A percentile compares a stretch with the other conserved stretches of the same genome.
Evolutionary conservation across 2,888 invertebrate genomes (phyloP).

Genomic region (Dolichomitus sp.): DNA sequence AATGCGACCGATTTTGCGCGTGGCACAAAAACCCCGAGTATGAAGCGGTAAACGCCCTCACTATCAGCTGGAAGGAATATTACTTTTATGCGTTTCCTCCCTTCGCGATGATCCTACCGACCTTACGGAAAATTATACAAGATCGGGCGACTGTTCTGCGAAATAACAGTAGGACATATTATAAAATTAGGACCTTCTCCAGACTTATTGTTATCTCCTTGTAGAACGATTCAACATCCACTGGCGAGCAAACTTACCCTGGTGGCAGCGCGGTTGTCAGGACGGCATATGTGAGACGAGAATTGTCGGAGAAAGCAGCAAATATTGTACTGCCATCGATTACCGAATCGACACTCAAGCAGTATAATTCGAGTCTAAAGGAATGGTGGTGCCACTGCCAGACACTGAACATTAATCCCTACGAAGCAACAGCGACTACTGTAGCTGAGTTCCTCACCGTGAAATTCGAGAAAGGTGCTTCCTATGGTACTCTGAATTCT

Average conservation of each 20-base stretch:
- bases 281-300: constrained; percentile 33
- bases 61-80: constrained; percentile 51
- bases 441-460: constrained; percentile 59
- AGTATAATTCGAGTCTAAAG: constrained; percentile 67
- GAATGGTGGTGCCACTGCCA: constrained; percentile 68
- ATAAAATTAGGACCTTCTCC: constrained; percentile 1
- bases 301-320: constrained; percentile 37
- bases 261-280: constrained; percentile 51
- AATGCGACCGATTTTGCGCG: constrained; percentile 61
- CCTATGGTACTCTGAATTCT: constrained; percentile 63
- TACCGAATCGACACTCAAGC: constrained; percentile 63
- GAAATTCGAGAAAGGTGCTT: constrained; percentile 55
- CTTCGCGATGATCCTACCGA: constrained; percentile 63
- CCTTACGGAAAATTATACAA: constrained; percentile 61
- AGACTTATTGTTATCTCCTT: constrained; percentile 34
- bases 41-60: constrained; percentile 57
- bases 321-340: constrained; percentile 67
- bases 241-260: constrained; percentile 41
- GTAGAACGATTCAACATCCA: constrained; percentile 39
- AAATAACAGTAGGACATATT: constrained; percentile 4
- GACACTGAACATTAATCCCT: constrained; percentile 12
- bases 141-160: constrained; percentile 56
- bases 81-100: constrained; percentile 68
- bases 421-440: not conserved
- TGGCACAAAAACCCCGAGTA: constrained; percentile 52